Percentiles rank a stretch among this genome's conserved stretches.
Conservation (phyloP, 1,140 invertebrate species). For the Trypoxylus dichotomus region DNA sequence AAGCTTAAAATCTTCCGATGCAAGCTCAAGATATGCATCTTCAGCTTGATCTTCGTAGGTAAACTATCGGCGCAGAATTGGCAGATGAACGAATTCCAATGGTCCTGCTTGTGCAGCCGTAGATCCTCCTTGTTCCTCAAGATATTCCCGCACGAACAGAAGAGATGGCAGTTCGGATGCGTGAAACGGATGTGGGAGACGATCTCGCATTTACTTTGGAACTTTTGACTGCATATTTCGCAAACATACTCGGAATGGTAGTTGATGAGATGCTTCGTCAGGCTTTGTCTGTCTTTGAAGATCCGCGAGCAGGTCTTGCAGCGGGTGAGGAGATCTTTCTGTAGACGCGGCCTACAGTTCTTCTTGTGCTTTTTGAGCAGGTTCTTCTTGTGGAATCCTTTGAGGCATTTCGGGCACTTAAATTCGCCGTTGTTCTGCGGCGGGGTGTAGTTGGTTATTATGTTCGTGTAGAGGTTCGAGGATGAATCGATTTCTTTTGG, state of each 20-base stretch:
- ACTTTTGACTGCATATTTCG: constrained; percentile 60
- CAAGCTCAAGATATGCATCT: constrained; percentile 62
- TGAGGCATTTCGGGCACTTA: constrained; percentile 60
- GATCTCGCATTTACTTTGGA: constrained; percentile 60
- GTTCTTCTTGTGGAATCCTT: constrained; percentile 59
- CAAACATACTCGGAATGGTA: constrained; percentile 60
- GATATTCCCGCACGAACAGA: constrained; percentile 60
- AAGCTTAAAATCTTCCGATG: constrained; percentile 61
- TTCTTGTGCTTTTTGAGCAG: constrained; percentile 61
- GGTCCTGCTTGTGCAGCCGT: constrained; percentile 58
- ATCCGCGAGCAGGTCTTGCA: constrained; percentile 61
- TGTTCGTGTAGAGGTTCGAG: constrained; percentile 49
- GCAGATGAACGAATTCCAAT: constrained; percentile 60
- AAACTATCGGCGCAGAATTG: constrained; percentile 65
- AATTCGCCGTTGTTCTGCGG: constrained; percentile 55
- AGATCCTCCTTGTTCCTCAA: constrained; percentile 61
- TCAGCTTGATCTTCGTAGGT: constrained; percentile 62
- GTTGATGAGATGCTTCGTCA: constrained; percentile 61
- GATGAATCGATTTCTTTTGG: constrained; percentile 49
- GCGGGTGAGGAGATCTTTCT: constrained; percentile 59
- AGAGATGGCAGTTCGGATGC: constrained; percentile 60
- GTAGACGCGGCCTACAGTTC: constrained; percentile 54
- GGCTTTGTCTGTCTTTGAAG: constrained; percentile 60
- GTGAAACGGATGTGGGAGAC: constrained; percentile 62
- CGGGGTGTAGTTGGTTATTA: constrained; percentile 51